Base-by-base conservation (phyloP, 2,888 invertebrate species). In the Apamea anceps region DNA sequence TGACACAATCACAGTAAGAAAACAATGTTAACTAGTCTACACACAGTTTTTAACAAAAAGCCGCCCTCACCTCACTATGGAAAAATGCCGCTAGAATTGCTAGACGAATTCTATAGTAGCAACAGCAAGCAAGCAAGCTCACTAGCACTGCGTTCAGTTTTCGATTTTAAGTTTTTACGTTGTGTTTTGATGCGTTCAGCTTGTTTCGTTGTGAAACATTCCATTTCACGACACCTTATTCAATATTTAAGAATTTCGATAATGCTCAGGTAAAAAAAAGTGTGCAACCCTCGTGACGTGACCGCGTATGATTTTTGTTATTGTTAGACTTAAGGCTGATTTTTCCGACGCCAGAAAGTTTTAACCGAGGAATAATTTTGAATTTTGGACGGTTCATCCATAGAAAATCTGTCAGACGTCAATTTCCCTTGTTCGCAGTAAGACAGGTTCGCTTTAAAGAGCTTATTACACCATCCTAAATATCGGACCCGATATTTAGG, bases 1-100 rank as follows among this genome's bases (percentile, higher is more conserved):
- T 37, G 48, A 65, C 48, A 51, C 66, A 66, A 66, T 12, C 15
- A 32, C 57, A 51, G 42, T 21, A 77, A 60, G 12, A 77, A 72
- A 85, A 85, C 68, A 79, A 67, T 57, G 12, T 1, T 48, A 79
- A 12, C 28, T 62, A 32, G 15, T 70, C 15, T 57, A 79, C 10
- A 37, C 10, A 63, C 54, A 79, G 54, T 57, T 68, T 48, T 12
- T 28, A 77, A n/a, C 8, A n/a, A 54, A 84, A 75, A 84, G 57
- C 84, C 65, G 32, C 37, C 18, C 25, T 18, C 37, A 37, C 32
- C 25, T 25, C 18, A 37, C 37, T 42, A 18, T 48, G 18, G 12
- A 57, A 60, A 80, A 80, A 80, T 66, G 80, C 84, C 84, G 82
- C 82, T 45, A 51, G 8, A 25, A 6, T 57, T 12, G 66, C 37